phyloP scores from a whole-genome alignment of 2,888 invertebrate genomes.

The Petrophora chlorosata region DNA sequence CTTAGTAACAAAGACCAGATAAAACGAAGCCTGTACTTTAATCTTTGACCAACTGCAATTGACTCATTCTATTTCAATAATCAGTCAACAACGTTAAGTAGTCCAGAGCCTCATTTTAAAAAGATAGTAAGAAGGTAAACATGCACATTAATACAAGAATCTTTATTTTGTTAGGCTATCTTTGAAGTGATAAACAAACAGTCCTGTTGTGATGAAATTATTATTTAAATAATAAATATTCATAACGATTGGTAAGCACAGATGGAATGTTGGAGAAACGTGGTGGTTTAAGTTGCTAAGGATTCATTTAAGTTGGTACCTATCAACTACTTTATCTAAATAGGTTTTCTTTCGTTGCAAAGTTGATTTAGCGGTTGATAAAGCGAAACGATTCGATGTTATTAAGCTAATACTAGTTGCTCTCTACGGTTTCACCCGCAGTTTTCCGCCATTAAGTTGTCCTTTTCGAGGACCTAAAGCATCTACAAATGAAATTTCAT shows the following conservation, averaged over 20 bases:
- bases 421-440: no score
- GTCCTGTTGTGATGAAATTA: conserved; percentile 3
- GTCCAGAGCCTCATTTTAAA: conserved; percentile 1
- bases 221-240: conserved; percentile 4
- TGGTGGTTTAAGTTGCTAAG: not conserved
- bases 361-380: no score
- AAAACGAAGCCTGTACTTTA: no score
- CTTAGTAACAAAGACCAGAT: no score
- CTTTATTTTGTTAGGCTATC: conserved; percentile 25
- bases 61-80: not conserved
- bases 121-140: not conserved
- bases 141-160: conserved; percentile 2
- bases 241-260: conserved; percentile 13
- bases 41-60: not conserved
- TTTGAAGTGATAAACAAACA: conserved; percentile 21
- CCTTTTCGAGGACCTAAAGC: no score
- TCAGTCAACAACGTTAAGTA: no score
- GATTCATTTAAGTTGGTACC: not conserved
- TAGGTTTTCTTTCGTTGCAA: no score
- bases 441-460: no score
- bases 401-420: no score
- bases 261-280: not conserved
- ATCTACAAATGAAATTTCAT: no score
- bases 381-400: no score
- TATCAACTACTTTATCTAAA: no score